A percentile compares a stretch with the other conserved stretches of the same genome.
phyloP scores from a whole-genome alignment of 2,888 invertebrate species.

The Hypsopygia costalis region DNA sequence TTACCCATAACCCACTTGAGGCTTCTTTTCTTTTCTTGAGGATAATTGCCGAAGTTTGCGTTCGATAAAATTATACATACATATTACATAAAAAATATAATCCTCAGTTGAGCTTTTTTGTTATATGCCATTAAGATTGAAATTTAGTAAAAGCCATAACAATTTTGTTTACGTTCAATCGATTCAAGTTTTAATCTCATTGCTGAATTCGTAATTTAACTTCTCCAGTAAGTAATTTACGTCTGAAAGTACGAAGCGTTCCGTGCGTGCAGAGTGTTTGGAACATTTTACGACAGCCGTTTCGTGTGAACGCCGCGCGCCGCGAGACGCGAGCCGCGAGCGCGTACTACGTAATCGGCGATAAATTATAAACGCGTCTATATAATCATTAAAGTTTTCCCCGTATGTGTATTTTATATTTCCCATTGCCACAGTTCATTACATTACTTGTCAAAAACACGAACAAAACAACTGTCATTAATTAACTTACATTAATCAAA shows the following conservation, averaged over 20 bases:
- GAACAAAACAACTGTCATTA: slow-evolving; percentile 31
- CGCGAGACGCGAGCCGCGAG: slow-evolving; percentile 22
- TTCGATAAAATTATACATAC: no score
- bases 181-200: slow-evolving; percentile 10
- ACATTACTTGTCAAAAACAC: slow-evolving; percentile 20
- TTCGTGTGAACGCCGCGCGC: slow-evolving; percentile 33
- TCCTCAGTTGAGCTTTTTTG: no score
- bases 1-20: no score
- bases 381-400: slow-evolving; percentile 35
- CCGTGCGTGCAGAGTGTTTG: slow-evolving; percentile 32
- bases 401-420: slow-evolving; percentile 27
- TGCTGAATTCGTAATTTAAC: slow-evolving; percentile 18
- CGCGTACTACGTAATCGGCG: slow-evolving; percentile 41
- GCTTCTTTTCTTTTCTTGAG: no score
- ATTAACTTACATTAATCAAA: slow-evolving; percentile 20
- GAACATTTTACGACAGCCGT: slow-evolving; percentile 44
- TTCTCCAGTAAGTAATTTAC: slow-evolving; percentile 20
- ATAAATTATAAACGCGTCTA: slow-evolving; percentile 43
- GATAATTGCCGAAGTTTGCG: no score
- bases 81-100: no score
- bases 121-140: no score
- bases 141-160: not conserved
- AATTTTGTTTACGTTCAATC: slow-evolving; percentile 1
- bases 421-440: slow-evolving; percentile 20
- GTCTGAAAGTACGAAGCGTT: slow-evolving; percentile 20